Conservation (phyloP, 2,113 vertebrate genomes). For the Lichenostomus cassidix region DNA sequence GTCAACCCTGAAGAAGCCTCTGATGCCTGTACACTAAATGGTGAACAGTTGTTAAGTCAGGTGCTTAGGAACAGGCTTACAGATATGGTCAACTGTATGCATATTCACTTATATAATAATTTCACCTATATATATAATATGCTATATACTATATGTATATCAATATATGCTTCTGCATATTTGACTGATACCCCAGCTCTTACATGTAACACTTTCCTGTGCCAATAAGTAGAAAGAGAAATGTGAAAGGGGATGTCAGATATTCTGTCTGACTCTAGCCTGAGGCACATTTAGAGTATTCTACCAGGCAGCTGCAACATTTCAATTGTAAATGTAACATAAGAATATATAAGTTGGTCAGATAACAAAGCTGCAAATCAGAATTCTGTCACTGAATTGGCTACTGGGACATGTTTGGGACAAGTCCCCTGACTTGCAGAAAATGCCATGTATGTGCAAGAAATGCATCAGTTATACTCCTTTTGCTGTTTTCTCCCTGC, state of each 20-base stretch:
- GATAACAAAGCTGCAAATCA: background rate
- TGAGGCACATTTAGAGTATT: background rate
- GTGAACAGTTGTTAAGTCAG: background rate
- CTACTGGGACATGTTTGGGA: background rate
- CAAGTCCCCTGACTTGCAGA: background rate
- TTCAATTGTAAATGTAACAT: background rate
- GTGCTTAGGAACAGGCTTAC: background rate
- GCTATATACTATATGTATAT: background rate
- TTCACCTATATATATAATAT: background rate
- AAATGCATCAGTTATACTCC: background rate
- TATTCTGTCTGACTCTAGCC: background rate
- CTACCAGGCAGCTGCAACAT: background rate
- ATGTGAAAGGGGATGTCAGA: background rate
- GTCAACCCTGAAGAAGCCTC: background rate
- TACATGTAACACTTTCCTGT: background rate
- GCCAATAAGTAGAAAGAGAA: background rate
- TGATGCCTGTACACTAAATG: background rate
- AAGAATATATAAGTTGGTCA: background rate
- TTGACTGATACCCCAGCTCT: background rate
- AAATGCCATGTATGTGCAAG: fast-evolving
- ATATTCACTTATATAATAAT: background rate
- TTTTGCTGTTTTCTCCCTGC: background rate
- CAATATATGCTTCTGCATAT: background rate
- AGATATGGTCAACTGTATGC: background rate
- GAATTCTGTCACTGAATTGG: background rate